Base-by-base conservation (phyloP, 2,797 vertebrate species). In the Naso thynnoides region DNA sequence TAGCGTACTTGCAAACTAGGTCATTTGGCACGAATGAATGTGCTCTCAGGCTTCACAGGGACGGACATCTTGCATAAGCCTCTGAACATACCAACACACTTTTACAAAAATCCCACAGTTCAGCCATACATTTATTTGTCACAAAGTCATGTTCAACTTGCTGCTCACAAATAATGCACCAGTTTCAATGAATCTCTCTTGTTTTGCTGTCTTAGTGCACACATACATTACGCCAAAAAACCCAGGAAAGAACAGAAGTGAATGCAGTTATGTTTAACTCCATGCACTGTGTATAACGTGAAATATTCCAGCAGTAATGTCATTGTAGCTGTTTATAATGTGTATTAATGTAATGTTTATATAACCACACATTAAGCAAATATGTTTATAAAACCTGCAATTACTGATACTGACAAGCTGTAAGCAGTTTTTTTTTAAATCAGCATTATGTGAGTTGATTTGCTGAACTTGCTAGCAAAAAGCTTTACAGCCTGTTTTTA, bases 1-100 rank as follows among this genome's bases (percentile, higher is more conserved):
- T 88, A 78, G 86, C 78, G 50, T 83, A 79, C 79, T 85, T 70
- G 79, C 79, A 93, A 94, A 92, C 85, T 94, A 89, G 93, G 94
- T 94, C 93, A 90, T 88, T 91, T 92, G 91, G 85, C 90, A 89
- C 63, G 63, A 85, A 81, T 66, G 74, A 88, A 81, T 76, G 73
- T 88, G 82, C 90, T 89, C 86, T 84, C 65, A 62, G 87, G 86
- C 90, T 88, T 86, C 80, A 71, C 70, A 59, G 71, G 67, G 65
- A 76, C 6, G 65, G 83, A 87, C 89, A 78, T 91, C 80, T 86
- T 90, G 85, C 78, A 78, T 69, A 82, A 86, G 82, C 63, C 82
- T 66, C 75, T 41, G 66, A 87, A 86, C 55, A 59, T 45, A 73
- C 58, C 73, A 64, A 24, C 70, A 73, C 74, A 29, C 54, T 61